A percentile compares a stretch with the other conserved stretches of the same genome.
Evolutionary conservation across 2,797 vertebrate species (phyloP).

Genomic region (Schizopygopsis pylzovi): DNA sequence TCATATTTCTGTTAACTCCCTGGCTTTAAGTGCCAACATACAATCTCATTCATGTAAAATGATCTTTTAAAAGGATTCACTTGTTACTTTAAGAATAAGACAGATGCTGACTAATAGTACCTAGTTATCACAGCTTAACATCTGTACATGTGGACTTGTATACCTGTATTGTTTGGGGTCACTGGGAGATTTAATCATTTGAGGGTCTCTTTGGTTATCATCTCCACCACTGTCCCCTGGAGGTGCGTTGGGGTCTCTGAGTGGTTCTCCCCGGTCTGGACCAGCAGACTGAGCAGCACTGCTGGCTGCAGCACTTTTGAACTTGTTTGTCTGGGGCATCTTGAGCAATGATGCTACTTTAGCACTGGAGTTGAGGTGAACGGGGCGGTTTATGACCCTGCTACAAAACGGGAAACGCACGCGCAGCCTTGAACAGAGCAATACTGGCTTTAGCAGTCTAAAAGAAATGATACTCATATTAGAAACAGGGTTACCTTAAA

Average conservation of each 20-base stretch:
- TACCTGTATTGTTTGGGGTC: slow-evolving; percentile 97
- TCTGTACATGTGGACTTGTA: slow-evolving; percentile 21
- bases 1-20: slow-evolving; percentile 12
- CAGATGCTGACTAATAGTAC: not conserved
- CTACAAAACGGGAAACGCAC: slow-evolving; percentile 62
- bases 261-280: slow-evolving; percentile 56
- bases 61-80: slow-evolving; percentile 6
- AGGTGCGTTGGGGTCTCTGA: slow-evolving; percentile 44
- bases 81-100: not conserved
- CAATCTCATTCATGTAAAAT: slow-evolving; percentile 16
- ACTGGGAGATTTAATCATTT: slow-evolving; percentile 92
- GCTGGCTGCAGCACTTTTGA: slow-evolving; percentile 66
- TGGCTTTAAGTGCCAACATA: not conserved
- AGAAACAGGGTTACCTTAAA: not conserved
- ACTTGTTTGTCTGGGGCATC: slow-evolving; percentile 84
- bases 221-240: slow-evolving; percentile 63
- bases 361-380: slow-evolving; percentile 62
- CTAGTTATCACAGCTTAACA: not conserved
- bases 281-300: slow-evolving; percentile 55
- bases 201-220: slow-evolving; percentile 81
- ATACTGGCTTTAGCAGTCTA: slow-evolving; percentile 61
- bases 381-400: slow-evolving; percentile 57
- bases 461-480: slow-evolving; percentile 24
- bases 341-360: slow-evolving; percentile 60
- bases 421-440: slow-evolving; percentile 68